A percentile compares a stretch with the other conserved stretches of the same genome.
Evolutionary conservation across 2,888 invertebrate species (phyloP).

Genomic region (Epinotia demarniana): DNA sequence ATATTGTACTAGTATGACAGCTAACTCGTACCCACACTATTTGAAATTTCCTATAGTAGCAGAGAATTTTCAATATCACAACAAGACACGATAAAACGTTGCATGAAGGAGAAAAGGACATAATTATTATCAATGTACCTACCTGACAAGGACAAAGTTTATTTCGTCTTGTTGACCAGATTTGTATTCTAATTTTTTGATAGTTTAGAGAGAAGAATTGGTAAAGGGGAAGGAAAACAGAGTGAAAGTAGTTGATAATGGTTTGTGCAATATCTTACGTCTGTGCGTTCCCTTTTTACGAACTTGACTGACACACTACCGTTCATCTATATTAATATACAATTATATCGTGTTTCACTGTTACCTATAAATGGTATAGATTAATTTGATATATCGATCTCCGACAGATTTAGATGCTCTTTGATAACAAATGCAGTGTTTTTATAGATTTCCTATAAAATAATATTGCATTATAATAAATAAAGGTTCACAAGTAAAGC

Average conservation of each 20-base stretch:
- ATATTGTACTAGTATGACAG: too few relatives aligned
- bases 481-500: background rate
- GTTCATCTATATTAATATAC: conserved; percentile 1
- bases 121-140: background rate
- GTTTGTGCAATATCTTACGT: conserved; percentile 18
- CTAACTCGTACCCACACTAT: background rate
- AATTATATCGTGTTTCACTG: background rate
- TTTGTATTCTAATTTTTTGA: background rate
- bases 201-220: background rate
- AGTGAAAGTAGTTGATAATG: conserved; percentile 1
- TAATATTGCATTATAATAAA: background rate
- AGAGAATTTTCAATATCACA: background rate
- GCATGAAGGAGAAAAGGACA: too few relatives aligned
- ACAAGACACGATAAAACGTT: too few relatives aligned
- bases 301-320: conserved; percentile 25
- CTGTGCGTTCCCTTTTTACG: conserved; percentile 1
- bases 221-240: background rate
- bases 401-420: background rate
- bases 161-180: too few relatives aligned
- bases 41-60: background rate
- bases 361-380: background rate
- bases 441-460: background rate
- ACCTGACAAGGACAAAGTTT: background rate
- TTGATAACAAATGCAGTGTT: background rate
- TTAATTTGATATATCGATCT: conserved; percentile 16